Percentiles rank a stretch among this genome's conserved stretches.
These are phyloP conservation scores for Onychomys torridus DNA, from an alignment of 2,797 vertebrate species.

Conservation along the genomic window DNA sequence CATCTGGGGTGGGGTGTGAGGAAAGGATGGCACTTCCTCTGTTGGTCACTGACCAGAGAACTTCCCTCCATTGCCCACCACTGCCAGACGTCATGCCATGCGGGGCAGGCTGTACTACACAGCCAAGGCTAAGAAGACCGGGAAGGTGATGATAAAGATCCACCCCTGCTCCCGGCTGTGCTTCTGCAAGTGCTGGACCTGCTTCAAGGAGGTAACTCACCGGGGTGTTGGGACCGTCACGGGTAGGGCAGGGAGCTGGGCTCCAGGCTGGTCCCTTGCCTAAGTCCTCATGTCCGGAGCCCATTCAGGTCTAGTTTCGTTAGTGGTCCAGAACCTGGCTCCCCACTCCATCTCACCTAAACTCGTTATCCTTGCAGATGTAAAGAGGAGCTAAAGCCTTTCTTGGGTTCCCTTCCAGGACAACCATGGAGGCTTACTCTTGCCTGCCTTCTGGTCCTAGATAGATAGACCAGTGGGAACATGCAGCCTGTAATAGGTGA, in stretches of 20 bases:
- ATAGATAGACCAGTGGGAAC: not conserved
- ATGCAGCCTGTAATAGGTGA: not conserved
- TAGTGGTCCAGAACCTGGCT: rapidly evolving
- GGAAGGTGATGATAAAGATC: slow-evolving; percentile 95
- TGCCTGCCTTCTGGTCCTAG: not conserved
- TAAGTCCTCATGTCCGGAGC: not conserved
- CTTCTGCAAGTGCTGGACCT: slow-evolving; percentile 93
- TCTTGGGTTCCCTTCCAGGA: not conserved
- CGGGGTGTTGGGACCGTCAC: rapidly evolving
- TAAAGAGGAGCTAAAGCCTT: not conserved
- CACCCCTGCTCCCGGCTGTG: slow-evolving; percentile 95
- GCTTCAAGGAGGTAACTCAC: slow-evolving; percentile 93
- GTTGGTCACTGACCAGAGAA: not conserved
- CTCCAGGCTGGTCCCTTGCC: not conserved
- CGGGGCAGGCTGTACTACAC: slow-evolving; percentile 97
- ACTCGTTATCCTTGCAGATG: not conserved
- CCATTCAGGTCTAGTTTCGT: not conserved
- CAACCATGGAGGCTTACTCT: not conserved
- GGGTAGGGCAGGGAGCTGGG: not conserved
- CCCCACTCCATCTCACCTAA: not conserved
- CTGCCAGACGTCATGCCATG: slow-evolving; percentile 95
- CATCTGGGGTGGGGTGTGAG: not conserved
- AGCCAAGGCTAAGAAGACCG: slow-evolving; percentile 94
- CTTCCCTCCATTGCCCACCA: not conserved
- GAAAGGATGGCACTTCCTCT: not conserved